Evolutionary conservation across 2,797 vertebrate genomes (phyloP).

Genomic region (Taeniopygia guttata): DNA sequence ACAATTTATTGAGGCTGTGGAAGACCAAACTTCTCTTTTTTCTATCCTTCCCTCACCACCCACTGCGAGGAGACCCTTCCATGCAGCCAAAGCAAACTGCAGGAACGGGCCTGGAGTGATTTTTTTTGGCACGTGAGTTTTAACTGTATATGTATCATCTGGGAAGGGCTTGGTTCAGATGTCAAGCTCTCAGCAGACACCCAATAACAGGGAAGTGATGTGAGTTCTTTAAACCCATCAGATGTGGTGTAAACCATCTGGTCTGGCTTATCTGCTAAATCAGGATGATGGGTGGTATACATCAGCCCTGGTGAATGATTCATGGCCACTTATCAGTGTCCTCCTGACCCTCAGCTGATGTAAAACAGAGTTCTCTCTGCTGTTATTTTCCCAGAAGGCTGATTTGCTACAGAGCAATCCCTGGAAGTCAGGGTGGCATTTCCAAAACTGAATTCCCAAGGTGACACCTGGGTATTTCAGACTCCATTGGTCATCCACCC

Average conservation of each 20-base stretch:
- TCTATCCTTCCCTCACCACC: background rate
- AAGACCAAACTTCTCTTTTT: background rate
- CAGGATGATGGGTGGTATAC: constrained; percentile 28
- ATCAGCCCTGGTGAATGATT: constrained; percentile 30
- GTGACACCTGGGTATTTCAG: background rate
- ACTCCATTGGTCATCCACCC: background rate
- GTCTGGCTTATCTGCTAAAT: constrained; percentile 25
- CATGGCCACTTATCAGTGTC: background rate
- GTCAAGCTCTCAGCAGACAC: constrained; percentile 14
- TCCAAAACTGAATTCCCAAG: background rate
- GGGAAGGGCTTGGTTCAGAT: background rate
- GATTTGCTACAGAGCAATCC: background rate
- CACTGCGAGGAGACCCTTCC: background rate
- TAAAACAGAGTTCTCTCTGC: background rate
- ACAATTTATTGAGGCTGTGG: background rate
- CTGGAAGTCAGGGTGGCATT: background rate
- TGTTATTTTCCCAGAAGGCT: background rate
- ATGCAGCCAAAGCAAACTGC: background rate
- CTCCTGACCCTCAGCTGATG: constrained; percentile 10
- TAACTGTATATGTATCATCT: background rate
- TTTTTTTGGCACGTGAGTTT: background rate
- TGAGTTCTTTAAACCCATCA: background rate
- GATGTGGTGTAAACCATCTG: constrained; percentile 29
- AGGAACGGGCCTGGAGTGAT: background rate
- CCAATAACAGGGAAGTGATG: background rate